Evolutionary conservation across 2,797 vertebrate species (phyloP).

Genomic region (Anolis apletophallus): DNA sequence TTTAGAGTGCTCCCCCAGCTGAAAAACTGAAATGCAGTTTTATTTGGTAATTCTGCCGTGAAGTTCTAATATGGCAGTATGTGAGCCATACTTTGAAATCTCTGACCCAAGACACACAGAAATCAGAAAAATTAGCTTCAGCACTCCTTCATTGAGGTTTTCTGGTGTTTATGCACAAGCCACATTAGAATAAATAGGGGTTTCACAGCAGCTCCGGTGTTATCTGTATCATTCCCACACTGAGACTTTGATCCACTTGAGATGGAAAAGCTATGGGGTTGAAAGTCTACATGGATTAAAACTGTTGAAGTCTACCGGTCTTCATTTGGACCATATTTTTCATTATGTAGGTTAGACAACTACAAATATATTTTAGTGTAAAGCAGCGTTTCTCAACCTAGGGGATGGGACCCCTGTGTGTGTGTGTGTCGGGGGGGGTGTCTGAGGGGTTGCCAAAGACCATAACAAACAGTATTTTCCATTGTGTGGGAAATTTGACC

Average conservation of each 20-base stretch:
- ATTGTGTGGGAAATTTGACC: no score
- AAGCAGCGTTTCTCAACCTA: no score
- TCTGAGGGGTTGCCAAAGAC: no score
- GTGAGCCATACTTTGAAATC: not conserved
- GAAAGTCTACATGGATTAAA: not conserved
- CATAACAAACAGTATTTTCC: no score
- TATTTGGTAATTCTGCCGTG: not conserved
- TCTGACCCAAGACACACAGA: not conserved
- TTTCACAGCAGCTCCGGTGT: not conserved
- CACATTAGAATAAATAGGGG: not conserved
- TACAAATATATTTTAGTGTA: not conserved
- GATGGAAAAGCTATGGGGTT: not conserved
- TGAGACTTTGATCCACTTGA: not conserved
- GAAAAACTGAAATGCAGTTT: slow-evolving; percentile 13
- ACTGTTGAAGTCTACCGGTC: not conserved
- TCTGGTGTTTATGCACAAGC: not conserved
- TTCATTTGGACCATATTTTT: not conserved
- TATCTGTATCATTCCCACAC: not conserved
- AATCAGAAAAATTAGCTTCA: not conserved
- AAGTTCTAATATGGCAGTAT: not conserved
- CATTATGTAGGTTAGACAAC: not conserved
- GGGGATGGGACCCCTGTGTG: no score
- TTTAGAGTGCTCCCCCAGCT: not conserved
- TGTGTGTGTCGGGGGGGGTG: no score
- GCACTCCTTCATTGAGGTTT: not conserved